Conservation (phyloP, 2,888 invertebrate species). For the Beris morrisii region DNA sequence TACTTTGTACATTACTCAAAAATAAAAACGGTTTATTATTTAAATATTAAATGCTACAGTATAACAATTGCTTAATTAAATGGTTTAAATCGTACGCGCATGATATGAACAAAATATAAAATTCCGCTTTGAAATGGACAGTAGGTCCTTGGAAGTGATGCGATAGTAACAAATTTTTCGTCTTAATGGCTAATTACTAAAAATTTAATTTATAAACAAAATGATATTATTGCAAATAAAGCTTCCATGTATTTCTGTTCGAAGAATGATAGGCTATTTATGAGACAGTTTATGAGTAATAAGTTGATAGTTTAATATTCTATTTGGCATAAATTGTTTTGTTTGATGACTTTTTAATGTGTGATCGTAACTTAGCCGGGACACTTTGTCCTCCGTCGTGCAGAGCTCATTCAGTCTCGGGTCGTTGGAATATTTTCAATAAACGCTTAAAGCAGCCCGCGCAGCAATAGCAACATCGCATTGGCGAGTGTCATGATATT, state of each 20-base stretch:
- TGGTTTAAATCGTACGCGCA: no score
- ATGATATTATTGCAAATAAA: constrained; percentile 30
- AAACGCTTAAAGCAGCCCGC: constrained; percentile 34
- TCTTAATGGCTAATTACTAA: constrained; percentile 9
- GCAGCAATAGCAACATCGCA: constrained; percentile 31
- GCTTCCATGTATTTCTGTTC: constrained; percentile 9
- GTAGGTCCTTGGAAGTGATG: constrained; percentile 12
- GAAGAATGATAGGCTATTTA: constrained; percentile 6
- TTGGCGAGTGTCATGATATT: constrained; percentile 70
- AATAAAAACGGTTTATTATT: no score
- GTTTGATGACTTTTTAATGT: neutral
- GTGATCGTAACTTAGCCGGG: neutral
- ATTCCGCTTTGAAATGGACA: neutral
- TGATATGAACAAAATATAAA: no score
- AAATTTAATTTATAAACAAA: constrained; percentile 11
- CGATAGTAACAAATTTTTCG: constrained; percentile 20
- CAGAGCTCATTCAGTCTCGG: neutral
- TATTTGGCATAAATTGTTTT: neutral
- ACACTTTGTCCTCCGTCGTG: neutral
- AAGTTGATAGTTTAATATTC: neutral
- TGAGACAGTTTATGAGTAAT: no score
- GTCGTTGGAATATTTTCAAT: constrained; percentile 24
- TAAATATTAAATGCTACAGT: no score
- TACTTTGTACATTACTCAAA: no score
- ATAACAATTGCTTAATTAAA: no score